These are phyloP conservation scores for Clytia hemisphaerica DNA, from an alignment of 30 jellyfish, hydroid and myxozoan genomes.

Conservation along the genomic window DNA sequence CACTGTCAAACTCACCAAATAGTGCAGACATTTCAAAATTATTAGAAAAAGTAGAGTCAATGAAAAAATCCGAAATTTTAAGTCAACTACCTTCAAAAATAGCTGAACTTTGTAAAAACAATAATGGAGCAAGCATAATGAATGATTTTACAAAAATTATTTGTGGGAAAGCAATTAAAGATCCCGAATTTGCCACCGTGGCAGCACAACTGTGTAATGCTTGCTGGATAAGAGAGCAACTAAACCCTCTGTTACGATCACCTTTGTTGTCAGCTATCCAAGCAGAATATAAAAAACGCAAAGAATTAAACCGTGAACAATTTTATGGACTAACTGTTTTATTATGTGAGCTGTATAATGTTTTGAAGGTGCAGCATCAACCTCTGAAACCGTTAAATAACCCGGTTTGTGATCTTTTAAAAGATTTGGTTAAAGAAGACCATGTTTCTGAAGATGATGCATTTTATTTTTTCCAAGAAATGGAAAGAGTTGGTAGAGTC, in stretches of 20 bases:
- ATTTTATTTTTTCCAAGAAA: slow-evolving; percentile 26
- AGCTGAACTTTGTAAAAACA: not conserved
- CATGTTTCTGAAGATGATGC: slow-evolving; percentile 15
- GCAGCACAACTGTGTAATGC: slow-evolving; percentile 21
- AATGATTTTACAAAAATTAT: slow-evolving; percentile 8
- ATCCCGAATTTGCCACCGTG: slow-evolving; percentile 15
- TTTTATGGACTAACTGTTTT: slow-evolving; percentile 33
- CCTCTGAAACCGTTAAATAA: slow-evolving; percentile 42
- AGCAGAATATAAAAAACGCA: slow-evolving; percentile 29
- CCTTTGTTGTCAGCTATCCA: slow-evolving; percentile 42
- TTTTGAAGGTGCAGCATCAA: slow-evolving; percentile 13
- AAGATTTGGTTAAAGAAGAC: slow-evolving; percentile 25
- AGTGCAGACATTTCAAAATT: too few relatives aligned
- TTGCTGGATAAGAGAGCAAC: not conserved
- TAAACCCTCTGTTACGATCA: slow-evolving; percentile 15
- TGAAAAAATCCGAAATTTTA: slow-evolving; percentile 6
- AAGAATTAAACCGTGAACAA: slow-evolving; percentile 24
- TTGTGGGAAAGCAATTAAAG: slow-evolving; percentile 14
- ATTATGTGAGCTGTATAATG: slow-evolving; percentile 47
- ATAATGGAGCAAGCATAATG: too few relatives aligned
- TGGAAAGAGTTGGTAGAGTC: slow-evolving; percentile 31
- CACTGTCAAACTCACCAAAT: too few relatives aligned
- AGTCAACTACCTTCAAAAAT: slow-evolving; percentile 12
- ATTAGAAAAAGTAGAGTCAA: not conserved
- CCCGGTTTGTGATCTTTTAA: slow-evolving; percentile 44